Evolutionary conservation across 2,888 invertebrate species (phyloP).

Genomic region (Thymelicus sylvestris): DNA sequence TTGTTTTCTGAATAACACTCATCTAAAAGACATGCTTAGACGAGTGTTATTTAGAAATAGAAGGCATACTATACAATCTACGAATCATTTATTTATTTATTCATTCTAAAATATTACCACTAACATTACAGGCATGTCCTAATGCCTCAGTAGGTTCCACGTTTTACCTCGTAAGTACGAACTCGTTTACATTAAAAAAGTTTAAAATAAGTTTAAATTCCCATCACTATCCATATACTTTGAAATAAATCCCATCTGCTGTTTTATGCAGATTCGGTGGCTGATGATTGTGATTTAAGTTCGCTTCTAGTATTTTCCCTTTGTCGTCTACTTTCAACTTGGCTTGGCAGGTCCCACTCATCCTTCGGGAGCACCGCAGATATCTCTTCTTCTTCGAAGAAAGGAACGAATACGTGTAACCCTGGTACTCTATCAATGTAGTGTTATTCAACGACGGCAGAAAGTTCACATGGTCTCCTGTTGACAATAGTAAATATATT

Average conservation of each 20-base stretch:
- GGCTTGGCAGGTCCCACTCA: conserved; percentile 47
- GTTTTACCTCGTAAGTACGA: too few species aligned
- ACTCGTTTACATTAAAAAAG: too few species aligned
- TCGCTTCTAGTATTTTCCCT: conserved; percentile 17
- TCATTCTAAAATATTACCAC: too few species aligned
- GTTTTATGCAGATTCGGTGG: conserved; percentile 21
- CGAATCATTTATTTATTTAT: too few species aligned
- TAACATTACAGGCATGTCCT: too few species aligned
- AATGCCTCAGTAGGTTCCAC: too few species aligned
- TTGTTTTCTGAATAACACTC: too few species aligned
- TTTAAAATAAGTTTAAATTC: too few species aligned
- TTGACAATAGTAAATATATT: not conserved
- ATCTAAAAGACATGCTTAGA: too few species aligned
- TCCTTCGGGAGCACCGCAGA: conserved; percentile 50
- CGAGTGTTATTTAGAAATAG: too few species aligned
- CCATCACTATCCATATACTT: not conserved
- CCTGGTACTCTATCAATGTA: conserved; percentile 27
- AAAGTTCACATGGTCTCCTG: conserved; percentile 28
- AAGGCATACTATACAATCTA: too few species aligned
- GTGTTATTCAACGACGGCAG: conserved; percentile 19
- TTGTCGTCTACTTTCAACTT: conserved; percentile 45
- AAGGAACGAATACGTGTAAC: conserved; percentile 30
- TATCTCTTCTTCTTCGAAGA: conserved; percentile 24
- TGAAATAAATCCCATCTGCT: conserved; percentile 8
- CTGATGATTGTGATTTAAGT: conserved; percentile 20